These are phyloP conservation scores for Margaritifera margaritifera DNA, from an alignment of 2,888 invertebrate genomes.

Conservation along the genomic window DNA sequence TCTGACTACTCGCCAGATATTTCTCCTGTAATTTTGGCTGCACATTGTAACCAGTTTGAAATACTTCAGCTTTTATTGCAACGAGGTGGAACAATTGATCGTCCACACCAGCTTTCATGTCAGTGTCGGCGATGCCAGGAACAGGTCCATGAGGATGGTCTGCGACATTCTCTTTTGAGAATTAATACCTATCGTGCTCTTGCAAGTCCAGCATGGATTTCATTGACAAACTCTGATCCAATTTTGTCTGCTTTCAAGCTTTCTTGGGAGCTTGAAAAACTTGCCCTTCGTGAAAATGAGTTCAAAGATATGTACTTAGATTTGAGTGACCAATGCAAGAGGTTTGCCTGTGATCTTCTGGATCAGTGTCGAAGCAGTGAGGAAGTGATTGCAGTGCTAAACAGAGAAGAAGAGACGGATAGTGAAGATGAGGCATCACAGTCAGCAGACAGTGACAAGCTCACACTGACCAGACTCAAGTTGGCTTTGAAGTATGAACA, in stretches of 20 bases:
- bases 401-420: slow-evolving; percentile 69
- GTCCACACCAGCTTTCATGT: slow-evolving; percentile 74
- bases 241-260: slow-evolving; percentile 75
- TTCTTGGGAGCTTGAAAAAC: slow-evolving; percentile 75
- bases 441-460: slow-evolving; percentile 38
- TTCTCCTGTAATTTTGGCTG: slow-evolving; percentile 75
- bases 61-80: slow-evolving; percentile 76
- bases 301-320: slow-evolving; percentile 75
- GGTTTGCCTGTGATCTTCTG: slow-evolving; percentile 76
- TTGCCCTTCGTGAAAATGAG: slow-evolving; percentile 75
- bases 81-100: slow-evolving; percentile 73
- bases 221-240: slow-evolving; percentile 76
- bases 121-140: slow-evolving; percentile 73
- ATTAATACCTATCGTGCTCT: slow-evolving; percentile 76
- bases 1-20: slow-evolving; percentile 76
- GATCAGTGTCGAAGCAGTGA: slow-evolving; percentile 76
- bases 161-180: slow-evolving; percentile 75
- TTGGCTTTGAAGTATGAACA: slow-evolving; percentile 77
- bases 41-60: slow-evolving; percentile 77
- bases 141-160: slow-evolving; percentile 73
- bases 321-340: slow-evolving; percentile 75
- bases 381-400: slow-evolving; percentile 76
- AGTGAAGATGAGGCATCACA: slow-evolving; percentile 63
- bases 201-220: slow-evolving; percentile 77
- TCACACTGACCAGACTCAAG: slow-evolving; percentile 74